Conservation (phyloP, 2,797 vertebrate species). For the Falco naumanni region DNA sequence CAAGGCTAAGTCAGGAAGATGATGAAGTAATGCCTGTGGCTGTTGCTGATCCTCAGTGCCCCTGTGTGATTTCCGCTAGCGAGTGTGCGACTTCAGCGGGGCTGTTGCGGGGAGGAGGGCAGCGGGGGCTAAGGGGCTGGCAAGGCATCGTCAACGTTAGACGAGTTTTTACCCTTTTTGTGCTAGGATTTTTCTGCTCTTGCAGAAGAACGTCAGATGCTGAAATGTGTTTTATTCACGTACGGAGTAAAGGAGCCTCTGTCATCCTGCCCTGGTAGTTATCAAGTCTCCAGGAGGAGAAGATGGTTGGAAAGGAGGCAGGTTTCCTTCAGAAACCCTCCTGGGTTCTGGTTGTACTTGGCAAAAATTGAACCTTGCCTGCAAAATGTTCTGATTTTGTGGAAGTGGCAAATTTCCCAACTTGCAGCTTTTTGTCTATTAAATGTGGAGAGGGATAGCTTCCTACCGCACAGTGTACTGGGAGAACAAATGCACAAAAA, state of each 20-base stretch:
- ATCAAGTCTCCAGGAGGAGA: neutral
- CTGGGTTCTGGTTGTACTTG: neutral
- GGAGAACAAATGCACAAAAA: neutral
- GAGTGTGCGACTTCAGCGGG: accelerated
- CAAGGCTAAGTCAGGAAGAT: neutral
- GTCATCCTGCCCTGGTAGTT: neutral
- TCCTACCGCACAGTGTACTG: neutral
- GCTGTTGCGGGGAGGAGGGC: accelerated
- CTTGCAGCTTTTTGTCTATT: neutral
- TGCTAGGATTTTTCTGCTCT: neutral
- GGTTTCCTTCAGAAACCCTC: neutral
- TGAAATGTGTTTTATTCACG: neutral
- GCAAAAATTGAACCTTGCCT: neutral
- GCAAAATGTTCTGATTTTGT: neutral
- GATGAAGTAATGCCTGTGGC: neutral
- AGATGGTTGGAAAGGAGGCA: neutral
- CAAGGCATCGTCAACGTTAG: accelerated
- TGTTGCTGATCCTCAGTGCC: neutral
- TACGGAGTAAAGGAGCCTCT: neutral
- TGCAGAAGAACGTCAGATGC: neutral
- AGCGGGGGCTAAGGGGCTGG: neutral
- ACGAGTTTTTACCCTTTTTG: neutral
- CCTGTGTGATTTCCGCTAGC: neutral
- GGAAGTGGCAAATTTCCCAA: neutral
- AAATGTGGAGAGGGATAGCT: neutral